Percentiles rank a stretch among this genome's conserved stretches.
Conservation (phyloP, 1,140 invertebrate species). For the Drosophila dunni region DNA sequence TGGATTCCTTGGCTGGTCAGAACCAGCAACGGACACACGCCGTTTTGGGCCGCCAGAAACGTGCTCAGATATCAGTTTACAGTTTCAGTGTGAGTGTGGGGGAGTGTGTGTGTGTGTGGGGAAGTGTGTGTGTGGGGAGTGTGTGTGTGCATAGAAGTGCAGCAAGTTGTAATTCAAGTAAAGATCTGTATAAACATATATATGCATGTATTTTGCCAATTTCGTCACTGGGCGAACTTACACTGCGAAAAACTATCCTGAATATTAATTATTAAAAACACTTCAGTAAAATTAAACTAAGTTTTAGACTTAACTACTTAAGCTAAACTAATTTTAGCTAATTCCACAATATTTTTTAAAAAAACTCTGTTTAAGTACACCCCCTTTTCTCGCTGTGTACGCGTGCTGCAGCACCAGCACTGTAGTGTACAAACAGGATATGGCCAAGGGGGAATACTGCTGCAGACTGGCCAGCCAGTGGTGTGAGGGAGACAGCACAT, state of each 20-base stretch:
- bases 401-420: neutral
- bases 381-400: neutral
- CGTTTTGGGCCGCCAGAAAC: constrained; percentile 41
- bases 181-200: neutral
- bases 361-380: no score
- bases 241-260: no score
- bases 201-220: constrained; percentile 19
- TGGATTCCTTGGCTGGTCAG: constrained; percentile 12
- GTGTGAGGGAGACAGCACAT: neutral
- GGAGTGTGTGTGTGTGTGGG: constrained; percentile 18
- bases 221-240: constrained; percentile 15
- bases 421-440: no score
- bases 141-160: constrained; percentile 17
- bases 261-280: no score
- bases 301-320: no score
- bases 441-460: neutral
- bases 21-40: constrained; percentile 28
- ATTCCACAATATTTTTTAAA: no score
- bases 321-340: no score
- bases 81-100: constrained; percentile 31
- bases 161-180: constrained; percentile 28
- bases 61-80: constrained; percentile 71
- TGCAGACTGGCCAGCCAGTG: neutral
- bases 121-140: constrained; percentile 16
- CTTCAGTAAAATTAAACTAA: no score